Evolutionary conservation across 1,140 invertebrate genomes (phyloP).

Genomic region (Hycleus cichorii): DNA sequence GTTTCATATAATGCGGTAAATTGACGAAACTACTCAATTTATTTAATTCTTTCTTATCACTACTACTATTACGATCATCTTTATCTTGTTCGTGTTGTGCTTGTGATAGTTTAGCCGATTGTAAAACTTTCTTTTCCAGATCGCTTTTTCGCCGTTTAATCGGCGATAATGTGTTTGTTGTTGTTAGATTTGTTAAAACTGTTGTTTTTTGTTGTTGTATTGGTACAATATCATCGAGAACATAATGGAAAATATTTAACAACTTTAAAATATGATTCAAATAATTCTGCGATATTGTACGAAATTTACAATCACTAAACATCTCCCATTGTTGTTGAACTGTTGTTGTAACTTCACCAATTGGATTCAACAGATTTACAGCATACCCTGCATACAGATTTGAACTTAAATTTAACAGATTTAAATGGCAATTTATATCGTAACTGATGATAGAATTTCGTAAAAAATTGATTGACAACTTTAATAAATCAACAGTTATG

Average conservation of each 20-base stretch:
- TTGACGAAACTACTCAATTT: constrained; percentile 57
- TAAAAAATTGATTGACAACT: constrained; percentile 46
- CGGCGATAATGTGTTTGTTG: constrained; percentile 42
- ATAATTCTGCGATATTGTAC: constrained; percentile 50
- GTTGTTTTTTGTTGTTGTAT: constrained; percentile 51
- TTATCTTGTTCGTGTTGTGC: constrained; percentile 28
- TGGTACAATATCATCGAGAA: constrained; percentile 65
- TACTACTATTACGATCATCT: constrained; percentile 18
- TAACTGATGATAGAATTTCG: constrained; percentile 51
- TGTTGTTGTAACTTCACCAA: not conserved
- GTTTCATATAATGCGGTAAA: constrained; percentile 66
- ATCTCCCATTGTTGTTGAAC: constrained; percentile 45
- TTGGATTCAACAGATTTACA: constrained; percentile 2
- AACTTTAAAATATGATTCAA: constrained; percentile 61
- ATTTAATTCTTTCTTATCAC: constrained; percentile 41
- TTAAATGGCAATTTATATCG: constrained; percentile 56
- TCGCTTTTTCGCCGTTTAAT: constrained; percentile 44
- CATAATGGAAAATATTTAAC: constrained; percentile 66
- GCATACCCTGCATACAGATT: constrained; percentile 57
- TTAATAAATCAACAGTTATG: constrained; percentile 28
- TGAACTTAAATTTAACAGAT: constrained; percentile 53
- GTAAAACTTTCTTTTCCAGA: constrained; percentile 25
- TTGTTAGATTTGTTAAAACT: constrained; percentile 44
- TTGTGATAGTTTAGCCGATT: constrained; percentile 5
- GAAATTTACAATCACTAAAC: constrained; percentile 45